phyloP scores from a whole-genome alignment of 2,113 vertebrate genomes.

The Agapornis roseicollis region DNA sequence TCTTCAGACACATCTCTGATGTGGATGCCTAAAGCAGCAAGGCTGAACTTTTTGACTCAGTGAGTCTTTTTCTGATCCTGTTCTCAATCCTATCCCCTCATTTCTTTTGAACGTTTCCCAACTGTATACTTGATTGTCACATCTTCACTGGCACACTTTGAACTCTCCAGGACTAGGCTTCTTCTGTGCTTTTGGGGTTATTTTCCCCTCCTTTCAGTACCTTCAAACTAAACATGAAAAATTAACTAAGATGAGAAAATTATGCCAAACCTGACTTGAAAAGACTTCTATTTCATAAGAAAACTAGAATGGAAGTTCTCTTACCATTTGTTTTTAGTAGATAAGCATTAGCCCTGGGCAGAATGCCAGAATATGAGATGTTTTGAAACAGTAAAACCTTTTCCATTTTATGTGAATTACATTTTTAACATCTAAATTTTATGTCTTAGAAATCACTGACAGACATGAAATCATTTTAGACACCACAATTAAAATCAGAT shows the following conservation, averaged over 20 bases:
- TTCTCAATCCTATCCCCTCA: background rate
- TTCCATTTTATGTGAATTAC: background rate
- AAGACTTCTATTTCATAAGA: background rate
- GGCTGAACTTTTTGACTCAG: background rate
- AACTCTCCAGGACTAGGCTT: background rate
- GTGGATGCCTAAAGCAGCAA: background rate
- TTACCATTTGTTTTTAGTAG: slow-evolving; percentile 20
- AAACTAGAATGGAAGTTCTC: background rate
- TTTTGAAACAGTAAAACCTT: background rate
- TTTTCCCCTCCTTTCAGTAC: background rate
- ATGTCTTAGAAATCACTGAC: background rate
- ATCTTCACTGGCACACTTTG: background rate
- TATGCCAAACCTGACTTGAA: background rate
- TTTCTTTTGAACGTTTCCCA: background rate
- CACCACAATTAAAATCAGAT: slow-evolving; percentile 58
- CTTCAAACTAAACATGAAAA: background rate
- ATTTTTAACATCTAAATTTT: slow-evolving; percentile 7
- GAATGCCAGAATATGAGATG: background rate
- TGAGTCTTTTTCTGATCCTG: background rate
- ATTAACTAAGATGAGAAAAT: background rate
- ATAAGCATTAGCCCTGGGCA: slow-evolving; percentile 1
- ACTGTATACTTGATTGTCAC: background rate
- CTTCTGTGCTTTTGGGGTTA: background rate
- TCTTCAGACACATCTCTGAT: background rate
- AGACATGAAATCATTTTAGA: slow-evolving; percentile 42